Conservation (phyloP, 2,888 invertebrate species). For the Clivina fossor region DNA sequence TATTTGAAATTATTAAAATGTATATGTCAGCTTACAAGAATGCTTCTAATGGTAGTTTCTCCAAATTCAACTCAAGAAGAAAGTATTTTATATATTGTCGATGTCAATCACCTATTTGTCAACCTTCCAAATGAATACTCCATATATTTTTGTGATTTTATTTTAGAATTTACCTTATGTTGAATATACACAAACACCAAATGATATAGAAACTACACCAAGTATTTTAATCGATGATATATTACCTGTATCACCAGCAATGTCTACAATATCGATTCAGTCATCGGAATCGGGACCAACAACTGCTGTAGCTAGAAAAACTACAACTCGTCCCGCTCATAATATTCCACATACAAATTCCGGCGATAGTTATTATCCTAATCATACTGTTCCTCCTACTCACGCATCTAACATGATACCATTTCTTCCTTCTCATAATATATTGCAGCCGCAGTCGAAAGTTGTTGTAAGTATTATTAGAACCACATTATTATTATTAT, state of each 20-base stretch:
- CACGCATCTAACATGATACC: slow-evolving; percentile 37
- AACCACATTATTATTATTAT: no score
- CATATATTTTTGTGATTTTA: neutral
- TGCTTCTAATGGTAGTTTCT: no score
- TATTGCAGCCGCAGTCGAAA: slow-evolving; percentile 61
- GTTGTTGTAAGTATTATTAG: slow-evolving; percentile 61
- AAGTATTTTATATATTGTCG: no score
- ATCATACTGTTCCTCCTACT: neutral
- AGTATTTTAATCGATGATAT: neutral
- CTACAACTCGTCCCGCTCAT: slow-evolving; percentile 57
- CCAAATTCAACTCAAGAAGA: no score
- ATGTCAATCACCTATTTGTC: no score
- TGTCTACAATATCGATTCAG: no score
- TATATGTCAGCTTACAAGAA: no score
- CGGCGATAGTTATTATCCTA: neutral
- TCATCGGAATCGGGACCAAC: slow-evolving; percentile 44
- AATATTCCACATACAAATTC: slow-evolving; percentile 18
- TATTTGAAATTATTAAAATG: no score
- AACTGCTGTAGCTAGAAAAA: slow-evolving; percentile 80
- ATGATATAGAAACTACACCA: neutral
- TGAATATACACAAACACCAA: slow-evolving; percentile 65
- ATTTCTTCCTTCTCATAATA: slow-evolving; percentile 46
- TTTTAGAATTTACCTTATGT: slow-evolving; percentile 68
- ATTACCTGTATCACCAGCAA: no score
- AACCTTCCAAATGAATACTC: no score